Evolutionary conservation across 2,113 vertebrate genomes (phyloP).

Genomic region (Nannobrachium achirus): DNA sequence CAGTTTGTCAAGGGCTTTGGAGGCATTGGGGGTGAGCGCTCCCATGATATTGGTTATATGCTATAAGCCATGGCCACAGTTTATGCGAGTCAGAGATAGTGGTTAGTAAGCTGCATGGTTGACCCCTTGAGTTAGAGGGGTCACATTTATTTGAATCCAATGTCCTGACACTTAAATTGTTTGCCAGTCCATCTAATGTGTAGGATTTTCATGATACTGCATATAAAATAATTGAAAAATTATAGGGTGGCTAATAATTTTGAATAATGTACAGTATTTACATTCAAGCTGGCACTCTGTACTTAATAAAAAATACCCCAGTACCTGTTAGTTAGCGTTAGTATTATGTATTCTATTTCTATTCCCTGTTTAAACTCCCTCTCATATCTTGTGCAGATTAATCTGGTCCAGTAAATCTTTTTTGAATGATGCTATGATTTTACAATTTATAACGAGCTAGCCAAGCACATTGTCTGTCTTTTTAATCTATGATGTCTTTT

Average conservation of each 20-base stretch:
- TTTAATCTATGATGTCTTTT: constrained; percentile 33
- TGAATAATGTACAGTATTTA: too few relatives aligned
- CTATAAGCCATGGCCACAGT: not conserved
- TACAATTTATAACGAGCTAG: constrained; percentile 5
- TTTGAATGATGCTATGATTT: constrained; percentile 9
- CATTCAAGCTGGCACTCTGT: too few relatives aligned
- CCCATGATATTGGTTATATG: not conserved
- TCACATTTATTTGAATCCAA: too few relatives aligned
- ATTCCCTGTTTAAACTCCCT: constrained; percentile 15
- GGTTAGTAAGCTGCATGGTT: not conserved
- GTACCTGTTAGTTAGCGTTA: not conserved
- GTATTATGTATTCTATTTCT: not conserved
- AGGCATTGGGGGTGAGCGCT: constrained; percentile 93
- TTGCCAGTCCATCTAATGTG: not conserved
- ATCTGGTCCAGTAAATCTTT: not conserved
- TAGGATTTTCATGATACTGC: not conserved
- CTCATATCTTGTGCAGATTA: constrained; percentile 9
- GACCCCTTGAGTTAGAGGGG: too few relatives aligned
- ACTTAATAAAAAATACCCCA: too few relatives aligned
- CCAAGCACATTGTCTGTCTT: not conserved
- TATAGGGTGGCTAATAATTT: too few relatives aligned
- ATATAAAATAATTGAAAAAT: too few relatives aligned
- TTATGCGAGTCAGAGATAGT: not conserved
- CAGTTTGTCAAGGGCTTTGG: constrained; percentile 99
- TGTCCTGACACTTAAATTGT: too few relatives aligned